Conservation (phyloP, 2,888 invertebrate species). For the Sinhomidia bicolor region DNA sequence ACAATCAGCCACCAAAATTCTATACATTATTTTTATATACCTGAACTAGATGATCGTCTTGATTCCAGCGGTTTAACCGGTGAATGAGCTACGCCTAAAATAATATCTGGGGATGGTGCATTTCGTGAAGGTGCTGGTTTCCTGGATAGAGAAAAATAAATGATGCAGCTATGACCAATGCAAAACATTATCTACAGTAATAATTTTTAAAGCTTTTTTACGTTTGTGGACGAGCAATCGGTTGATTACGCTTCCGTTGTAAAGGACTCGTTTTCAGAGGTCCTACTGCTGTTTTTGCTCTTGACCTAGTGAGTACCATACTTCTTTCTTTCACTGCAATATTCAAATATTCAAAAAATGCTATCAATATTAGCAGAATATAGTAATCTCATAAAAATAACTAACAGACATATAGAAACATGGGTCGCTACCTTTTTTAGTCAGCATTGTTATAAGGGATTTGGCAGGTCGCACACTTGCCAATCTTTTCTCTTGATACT, state of each 20-base stretch:
- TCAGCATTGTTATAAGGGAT: constrained; percentile 75
- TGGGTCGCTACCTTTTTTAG: constrained; percentile 80
- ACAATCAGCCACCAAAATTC: too few relatives aligned
- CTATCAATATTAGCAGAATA: not conserved
- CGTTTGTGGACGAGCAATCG: constrained; percentile 47
- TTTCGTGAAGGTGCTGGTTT: constrained; percentile 74
- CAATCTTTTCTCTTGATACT: constrained; percentile 75
- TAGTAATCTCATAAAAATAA: too few relatives aligned
- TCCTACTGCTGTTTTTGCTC: constrained; percentile 70
- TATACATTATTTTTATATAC: not conserved
- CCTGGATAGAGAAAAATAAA: constrained; percentile 17
- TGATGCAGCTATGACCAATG: too few relatives aligned
- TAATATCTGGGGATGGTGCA: constrained; percentile 80
- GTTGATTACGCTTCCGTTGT: constrained; percentile 45
- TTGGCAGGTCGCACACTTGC: constrained; percentile 74
- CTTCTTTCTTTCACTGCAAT: constrained; percentile 75
- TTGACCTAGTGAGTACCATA: constrained; percentile 78
- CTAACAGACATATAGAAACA: too few relatives aligned
- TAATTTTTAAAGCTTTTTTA: too few relatives aligned
- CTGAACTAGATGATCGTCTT: constrained; percentile 50
- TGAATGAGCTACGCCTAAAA: constrained; percentile 76
- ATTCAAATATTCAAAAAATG: too few relatives aligned
- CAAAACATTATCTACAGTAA: too few relatives aligned
- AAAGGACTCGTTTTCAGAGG: constrained; percentile 69
- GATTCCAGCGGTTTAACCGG: constrained; percentile 56